Percentiles rank a stretch among this genome's conserved stretches.
phyloP scores from a whole-genome alignment of 1,140 invertebrate genomes.

The Mactra quadrangularis region DNA sequence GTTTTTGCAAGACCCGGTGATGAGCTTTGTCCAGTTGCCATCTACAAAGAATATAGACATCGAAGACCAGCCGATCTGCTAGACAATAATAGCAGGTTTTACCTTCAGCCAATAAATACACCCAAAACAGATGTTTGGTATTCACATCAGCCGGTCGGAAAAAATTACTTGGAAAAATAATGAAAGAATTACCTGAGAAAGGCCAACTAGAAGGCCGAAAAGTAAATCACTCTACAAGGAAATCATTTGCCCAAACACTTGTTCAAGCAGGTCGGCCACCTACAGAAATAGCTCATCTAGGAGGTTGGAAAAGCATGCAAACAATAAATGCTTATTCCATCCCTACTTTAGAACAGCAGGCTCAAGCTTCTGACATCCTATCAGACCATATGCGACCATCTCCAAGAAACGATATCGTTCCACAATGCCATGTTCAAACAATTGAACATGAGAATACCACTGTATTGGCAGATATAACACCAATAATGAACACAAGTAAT shows the following conservation, averaged over 20 bases:
- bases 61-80: slow-evolving; percentile 37
- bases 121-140: slow-evolving; percentile 27
- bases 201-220: slow-evolving; percentile 37
- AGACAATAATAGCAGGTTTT: slow-evolving; percentile 23
- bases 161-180: slow-evolving; percentile 48
- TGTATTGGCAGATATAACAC: slow-evolving; percentile 42
- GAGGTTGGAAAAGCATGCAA: slow-evolving; percentile 43
- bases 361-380: slow-evolving; percentile 22
- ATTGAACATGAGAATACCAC: slow-evolving; percentile 15
- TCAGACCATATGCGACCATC: background rate
- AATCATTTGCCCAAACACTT: slow-evolving; percentile 55
- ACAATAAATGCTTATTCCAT: slow-evolving; percentile 24
- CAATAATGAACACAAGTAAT: no score
- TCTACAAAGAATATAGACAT: slow-evolving; percentile 31
- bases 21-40: slow-evolving; percentile 33
- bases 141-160: slow-evolving; percentile 28
- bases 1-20: slow-evolving; percentile 22
- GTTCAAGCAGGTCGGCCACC: slow-evolving; percentile 24
- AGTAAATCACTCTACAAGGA: slow-evolving; percentile 50
- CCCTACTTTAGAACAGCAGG: slow-evolving; percentile 18
- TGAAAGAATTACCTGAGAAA: slow-evolving; percentile 25
- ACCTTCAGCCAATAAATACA: slow-evolving; percentile 15
- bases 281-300: slow-evolving; percentile 52
- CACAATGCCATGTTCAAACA: slow-evolving; percentile 21
- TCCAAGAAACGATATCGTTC: slow-evolving; percentile 2